Percentiles rank a stretch among this genome's conserved stretches.
phyloP scores from a whole-genome alignment of 2,888 invertebrate species.

The Cenopis cana region DNA sequence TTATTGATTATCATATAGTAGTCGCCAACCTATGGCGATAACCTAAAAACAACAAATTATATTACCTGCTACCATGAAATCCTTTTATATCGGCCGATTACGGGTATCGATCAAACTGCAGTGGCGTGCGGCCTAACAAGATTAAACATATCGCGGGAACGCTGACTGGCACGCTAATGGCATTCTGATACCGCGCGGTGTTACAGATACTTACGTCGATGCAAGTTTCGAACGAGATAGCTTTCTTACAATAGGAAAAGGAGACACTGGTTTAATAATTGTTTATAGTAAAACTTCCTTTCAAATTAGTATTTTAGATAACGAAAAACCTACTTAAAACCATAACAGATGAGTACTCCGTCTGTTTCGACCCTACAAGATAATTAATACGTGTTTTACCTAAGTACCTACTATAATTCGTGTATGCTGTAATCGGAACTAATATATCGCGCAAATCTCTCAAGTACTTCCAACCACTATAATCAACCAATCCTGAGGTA shows the following conservation, averaged over 20 bases:
- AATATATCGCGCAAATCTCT: not conserved
- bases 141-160: slow-evolving; percentile 61
- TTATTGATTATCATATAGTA: too few species aligned
- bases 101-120: slow-evolving; percentile 70
- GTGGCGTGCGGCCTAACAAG: slow-evolving; percentile 67
- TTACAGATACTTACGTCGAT: slow-evolving; percentile 27
- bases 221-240: slow-evolving; percentile 18
- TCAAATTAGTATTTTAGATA: too few species aligned
- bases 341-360: too few species aligned
- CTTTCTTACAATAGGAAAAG: not conserved
- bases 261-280: not conserved
- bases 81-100: slow-evolving; percentile 43
- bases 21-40: not conserved
- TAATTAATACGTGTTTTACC: not conserved
- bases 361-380: not conserved
- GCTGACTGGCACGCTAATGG: slow-evolving; percentile 71
- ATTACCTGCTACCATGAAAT: slow-evolving; percentile 27
- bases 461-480: not conserved
- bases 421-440: not conserved
- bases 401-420: too few species aligned
- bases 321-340: too few species aligned
- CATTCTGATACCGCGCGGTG: slow-evolving; percentile 55
- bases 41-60: not conserved
- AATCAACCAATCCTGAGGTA: slow-evolving; percentile 28
- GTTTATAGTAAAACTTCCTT: too few species aligned